Conservation (phyloP, 2,113 vertebrate species). For the Gallinago paraguaiae region DNA sequence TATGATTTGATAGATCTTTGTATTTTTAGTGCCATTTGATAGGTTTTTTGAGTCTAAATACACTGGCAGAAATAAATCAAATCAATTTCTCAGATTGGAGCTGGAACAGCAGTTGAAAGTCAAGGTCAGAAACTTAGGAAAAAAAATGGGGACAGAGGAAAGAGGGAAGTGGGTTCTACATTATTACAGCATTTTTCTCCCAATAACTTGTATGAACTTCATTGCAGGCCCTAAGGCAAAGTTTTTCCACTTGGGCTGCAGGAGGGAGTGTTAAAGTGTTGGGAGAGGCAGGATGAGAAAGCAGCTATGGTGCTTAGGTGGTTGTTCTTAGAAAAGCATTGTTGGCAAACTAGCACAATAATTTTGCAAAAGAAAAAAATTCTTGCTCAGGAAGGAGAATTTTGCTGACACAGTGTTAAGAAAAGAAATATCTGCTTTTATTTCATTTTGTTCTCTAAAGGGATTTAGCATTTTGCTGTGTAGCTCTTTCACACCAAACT, state of each 20-base stretch:
- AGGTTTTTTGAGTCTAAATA: neutral
- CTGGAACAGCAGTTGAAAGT: conserved; percentile 9
- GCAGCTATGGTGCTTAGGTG: conserved; percentile 49
- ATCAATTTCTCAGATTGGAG: neutral
- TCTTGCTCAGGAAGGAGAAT: conserved; percentile 57
- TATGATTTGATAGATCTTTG: neutral
- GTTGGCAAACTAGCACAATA: conserved; percentile 62
- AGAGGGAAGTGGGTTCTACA: neutral
- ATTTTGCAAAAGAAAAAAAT: conserved; percentile 24
- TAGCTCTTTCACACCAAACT: conserved; percentile 24
- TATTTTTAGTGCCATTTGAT: neutral
- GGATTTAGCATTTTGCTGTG: conserved; percentile 60
- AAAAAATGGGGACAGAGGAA: neutral
- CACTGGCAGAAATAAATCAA: neutral
- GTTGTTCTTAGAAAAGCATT: conserved; percentile 61
- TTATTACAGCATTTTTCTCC: neutral
- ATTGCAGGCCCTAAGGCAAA: conserved; percentile 57
- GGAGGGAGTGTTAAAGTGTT: conserved; percentile 69
- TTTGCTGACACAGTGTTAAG: conserved; percentile 65
- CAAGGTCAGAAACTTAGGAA: neutral
- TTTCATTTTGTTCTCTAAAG: conserved; percentile 60
- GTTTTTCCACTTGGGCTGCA: conserved; percentile 51
- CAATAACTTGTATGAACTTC: conserved; percentile 17
- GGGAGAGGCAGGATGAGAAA: conserved; percentile 71
- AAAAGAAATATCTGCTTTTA: conserved; percentile 58